Percentiles rank a stretch among this genome's conserved stretches.
Conservation (phyloP, 2,797 vertebrate species). For the Xenentodon cancila region DNA sequence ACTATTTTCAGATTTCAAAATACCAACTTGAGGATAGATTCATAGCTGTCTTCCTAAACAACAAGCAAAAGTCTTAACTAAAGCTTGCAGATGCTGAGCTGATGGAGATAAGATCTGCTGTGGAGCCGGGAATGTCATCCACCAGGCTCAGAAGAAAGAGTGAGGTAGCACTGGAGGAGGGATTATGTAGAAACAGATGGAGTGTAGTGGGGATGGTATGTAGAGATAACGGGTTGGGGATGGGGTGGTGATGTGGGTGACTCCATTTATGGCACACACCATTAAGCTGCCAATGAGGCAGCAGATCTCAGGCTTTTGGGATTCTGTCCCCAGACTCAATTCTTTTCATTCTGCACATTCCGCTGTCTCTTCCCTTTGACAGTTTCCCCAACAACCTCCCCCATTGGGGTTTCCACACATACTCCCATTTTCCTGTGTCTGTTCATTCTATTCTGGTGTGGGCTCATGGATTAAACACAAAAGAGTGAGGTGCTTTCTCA, state of each 20-base stretch:
- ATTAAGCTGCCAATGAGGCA: slow-evolving; percentile 73
- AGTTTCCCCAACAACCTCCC: slow-evolving; percentile 6
- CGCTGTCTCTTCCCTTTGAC: slow-evolving; percentile 23
- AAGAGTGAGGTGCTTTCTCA: no score
- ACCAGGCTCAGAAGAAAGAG: slow-evolving; percentile 40
- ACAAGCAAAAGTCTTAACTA: background rate
- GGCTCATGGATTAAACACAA: slow-evolving; percentile 16
- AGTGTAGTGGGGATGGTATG: slow-evolving; percentile 13
- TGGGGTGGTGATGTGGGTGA: slow-evolving; percentile 51
- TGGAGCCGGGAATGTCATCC: slow-evolving; percentile 35
- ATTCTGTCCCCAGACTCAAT: slow-evolving; percentile 47
- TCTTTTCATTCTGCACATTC: slow-evolving; percentile 28
- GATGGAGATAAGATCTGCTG: slow-evolving; percentile 35
- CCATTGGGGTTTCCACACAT: slow-evolving; percentile 14
- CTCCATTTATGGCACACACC: slow-evolving; percentile 65
- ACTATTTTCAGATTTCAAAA: no score
- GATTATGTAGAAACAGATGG: slow-evolving; percentile 9
- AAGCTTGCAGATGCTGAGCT: background rate
- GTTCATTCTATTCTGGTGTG: slow-evolving; percentile 6
- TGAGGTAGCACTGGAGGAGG: slow-evolving; percentile 11
- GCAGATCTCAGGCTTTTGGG: slow-evolving; percentile 54
- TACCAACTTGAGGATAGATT: no score
- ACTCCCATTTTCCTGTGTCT: slow-evolving; percentile 16
- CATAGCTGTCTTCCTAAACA: no score
- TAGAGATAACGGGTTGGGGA: slow-evolving; percentile 30